These are phyloP conservation scores for Aeoliscus strigatus DNA, from an alignment of 2,797 vertebrate species.

Conservation along the genomic window DNA sequence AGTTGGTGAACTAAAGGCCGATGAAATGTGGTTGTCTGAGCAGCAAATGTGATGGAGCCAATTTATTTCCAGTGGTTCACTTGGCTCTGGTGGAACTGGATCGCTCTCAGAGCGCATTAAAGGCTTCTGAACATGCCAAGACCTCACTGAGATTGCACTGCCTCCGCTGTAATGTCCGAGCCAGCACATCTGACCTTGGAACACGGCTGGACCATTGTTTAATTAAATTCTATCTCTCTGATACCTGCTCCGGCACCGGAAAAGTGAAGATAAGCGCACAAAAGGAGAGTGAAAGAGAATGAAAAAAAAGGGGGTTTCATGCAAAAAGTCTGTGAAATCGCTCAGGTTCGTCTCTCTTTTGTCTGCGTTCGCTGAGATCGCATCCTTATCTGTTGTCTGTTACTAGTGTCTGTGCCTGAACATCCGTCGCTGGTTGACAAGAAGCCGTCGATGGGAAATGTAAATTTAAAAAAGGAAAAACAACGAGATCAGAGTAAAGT, in stretches of 20 bases:
- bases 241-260: conserved; percentile 31
- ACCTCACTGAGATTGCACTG: conserved; percentile 12
- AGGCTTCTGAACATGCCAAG: conserved; percentile 7
- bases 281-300: neutral
- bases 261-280: conserved; percentile 34
- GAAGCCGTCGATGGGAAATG: too few relatives aligned
- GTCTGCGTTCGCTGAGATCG: conserved; percentile 6
- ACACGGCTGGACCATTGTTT: conserved; percentile 27
- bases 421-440: too few relatives aligned
- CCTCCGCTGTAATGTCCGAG: conserved; percentile 25
- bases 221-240: conserved; percentile 46
- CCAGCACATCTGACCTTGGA: conserved; percentile 42
- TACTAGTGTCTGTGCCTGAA: conserved; percentile 31
- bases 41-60: conserved; percentile 8
- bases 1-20: neutral
- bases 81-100: too few relatives aligned
- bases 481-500: too few relatives aligned
- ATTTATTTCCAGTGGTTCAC: conserved; percentile 14
- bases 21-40: conserved; percentile 9
- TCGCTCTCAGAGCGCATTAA: too few relatives aligned
- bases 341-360: conserved; percentile 12
- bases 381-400: conserved; percentile 34
- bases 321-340: too few relatives aligned
- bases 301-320: conserved; percentile 5
- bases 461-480: too few relatives aligned